Percentiles rank a stretch among this genome's conserved stretches.
These are phyloP conservation scores for Virgularia gustaviana DNA, from an alignment of 92 coral and sea anemone genomes.

Conservation along the genomic window DNA sequence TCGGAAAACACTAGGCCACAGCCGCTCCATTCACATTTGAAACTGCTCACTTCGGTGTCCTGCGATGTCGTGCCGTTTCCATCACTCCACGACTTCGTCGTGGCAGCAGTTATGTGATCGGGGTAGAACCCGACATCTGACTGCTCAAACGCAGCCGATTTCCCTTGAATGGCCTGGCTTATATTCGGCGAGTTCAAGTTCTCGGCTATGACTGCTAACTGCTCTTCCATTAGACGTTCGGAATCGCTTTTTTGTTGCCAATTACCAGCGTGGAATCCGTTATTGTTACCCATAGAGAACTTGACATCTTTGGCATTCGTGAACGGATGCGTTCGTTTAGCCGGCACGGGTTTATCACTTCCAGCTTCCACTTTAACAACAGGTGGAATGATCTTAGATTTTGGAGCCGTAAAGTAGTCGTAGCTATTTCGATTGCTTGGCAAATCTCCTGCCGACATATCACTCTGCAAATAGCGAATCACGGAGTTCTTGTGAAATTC, in stretches of 20 bases:
- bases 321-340: slow-evolving; percentile 20
- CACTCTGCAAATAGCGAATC: slow-evolving; percentile 16
- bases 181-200: not conserved
- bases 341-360: slow-evolving; percentile 31
- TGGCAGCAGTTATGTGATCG: not conserved
- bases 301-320: slow-evolving; percentile 11
- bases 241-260: slow-evolving; percentile 35
- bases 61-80: not conserved
- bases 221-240: slow-evolving; percentile 33
- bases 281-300: not conserved
- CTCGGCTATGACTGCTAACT: slow-evolving; percentile 16
- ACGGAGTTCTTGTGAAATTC: slow-evolving; percentile 24
- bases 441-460: not conserved
- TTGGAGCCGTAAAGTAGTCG: slow-evolving; percentile 12
- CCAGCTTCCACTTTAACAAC: slow-evolving; percentile 37
- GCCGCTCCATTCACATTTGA: slow-evolving; percentile 74
- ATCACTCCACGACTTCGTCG: not conserved
- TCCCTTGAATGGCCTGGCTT: not conserved
- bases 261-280: not conserved
- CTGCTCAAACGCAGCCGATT: not conserved
- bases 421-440: not conserved
- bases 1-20: slow-evolving; percentile 83
- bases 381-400: slow-evolving; percentile 23
- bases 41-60: not conserved
- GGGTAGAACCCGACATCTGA: not conserved